phyloP scores from a whole-genome alignment of 92 coral and sea anemone genomes.

The Pocillopora meandrina region DNA sequence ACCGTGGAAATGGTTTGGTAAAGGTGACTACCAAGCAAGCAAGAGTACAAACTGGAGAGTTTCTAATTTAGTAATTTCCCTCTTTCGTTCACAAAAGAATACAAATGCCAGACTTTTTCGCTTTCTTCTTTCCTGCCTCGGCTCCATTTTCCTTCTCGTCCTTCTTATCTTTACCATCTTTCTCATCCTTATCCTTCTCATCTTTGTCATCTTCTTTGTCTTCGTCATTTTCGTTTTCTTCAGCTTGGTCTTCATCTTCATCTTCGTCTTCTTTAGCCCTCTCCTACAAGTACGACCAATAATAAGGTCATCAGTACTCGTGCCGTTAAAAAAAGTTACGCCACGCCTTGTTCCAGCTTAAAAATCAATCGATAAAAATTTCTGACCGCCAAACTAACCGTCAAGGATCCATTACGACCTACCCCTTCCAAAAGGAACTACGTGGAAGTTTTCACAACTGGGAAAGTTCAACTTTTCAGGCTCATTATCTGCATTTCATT shows the following conservation, averaged over 20 bases:
- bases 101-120: conserved; percentile 80
- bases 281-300: conserved; percentile 10
- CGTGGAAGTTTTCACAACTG: too few relatives aligned
- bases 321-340: not conserved
- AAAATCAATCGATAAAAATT: too few relatives aligned
- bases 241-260: conserved; percentile 29
- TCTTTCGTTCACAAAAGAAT: conserved; percentile 24
- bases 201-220: conserved; percentile 21
- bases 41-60: not conserved
- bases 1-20: not conserved
- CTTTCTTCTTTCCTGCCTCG: conserved; percentile 46
- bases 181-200: not conserved
- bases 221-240: conserved; percentile 19
- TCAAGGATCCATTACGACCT: too few relatives aligned
- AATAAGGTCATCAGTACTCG: not conserved
- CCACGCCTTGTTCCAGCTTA: too few relatives aligned
- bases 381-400: too few relatives aligned
- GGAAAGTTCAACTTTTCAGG: too few relatives aligned
- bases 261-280: conserved; percentile 21
- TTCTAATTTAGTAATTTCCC: too few relatives aligned
- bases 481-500: too few relatives aligned
- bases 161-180: conserved; percentile 18
- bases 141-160: conserved; percentile 13
- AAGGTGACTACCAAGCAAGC: not conserved
- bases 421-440: too few relatives aligned